Percentiles rank a stretch among this genome's conserved stretches.
phyloP scores from a whole-genome alignment of 2,113 vertebrate genomes.

The Neogale vison region DNA sequence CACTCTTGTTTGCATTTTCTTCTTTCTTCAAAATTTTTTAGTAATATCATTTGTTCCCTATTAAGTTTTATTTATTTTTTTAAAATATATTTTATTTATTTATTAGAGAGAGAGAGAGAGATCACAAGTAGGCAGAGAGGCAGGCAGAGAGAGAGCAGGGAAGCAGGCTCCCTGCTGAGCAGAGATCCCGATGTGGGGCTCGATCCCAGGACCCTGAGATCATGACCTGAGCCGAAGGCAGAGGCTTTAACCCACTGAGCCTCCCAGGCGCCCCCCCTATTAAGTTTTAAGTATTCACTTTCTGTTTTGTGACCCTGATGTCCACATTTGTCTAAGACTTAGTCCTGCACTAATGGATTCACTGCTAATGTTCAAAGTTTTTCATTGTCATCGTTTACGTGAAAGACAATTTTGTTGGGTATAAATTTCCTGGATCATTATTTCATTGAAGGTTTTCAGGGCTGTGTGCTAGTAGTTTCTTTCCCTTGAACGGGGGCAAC shows the following conservation, averaged over 20 bases:
- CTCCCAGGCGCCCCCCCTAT: too few relatives aligned
- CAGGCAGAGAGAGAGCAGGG: too few relatives aligned
- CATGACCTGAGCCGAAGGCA: too few relatives aligned
- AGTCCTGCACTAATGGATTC: not conserved
- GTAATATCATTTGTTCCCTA: not conserved
- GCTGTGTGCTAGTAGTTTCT: not conserved
- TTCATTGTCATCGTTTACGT: not conserved
- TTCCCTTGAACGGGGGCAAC: not conserved
- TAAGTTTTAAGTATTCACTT: not conserved
- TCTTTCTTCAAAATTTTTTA: not conserved
- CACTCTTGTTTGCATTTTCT: not conserved
- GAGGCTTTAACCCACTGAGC: too few relatives aligned
- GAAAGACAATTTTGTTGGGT: not conserved
- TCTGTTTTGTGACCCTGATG: not conserved
- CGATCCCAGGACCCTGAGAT: too few relatives aligned
- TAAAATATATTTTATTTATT: too few relatives aligned
- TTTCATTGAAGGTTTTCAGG: conserved; percentile 17
- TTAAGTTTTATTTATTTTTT: not conserved
- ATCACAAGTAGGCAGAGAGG: too few relatives aligned
- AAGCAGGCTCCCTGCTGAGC: too few relatives aligned
- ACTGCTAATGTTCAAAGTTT: not conserved
- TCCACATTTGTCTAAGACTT: not conserved
- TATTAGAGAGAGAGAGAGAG: too few relatives aligned
- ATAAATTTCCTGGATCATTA: not conserved
- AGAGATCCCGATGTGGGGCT: too few relatives aligned